Evolutionary conservation across 1,140 invertebrate species (phyloP).

Genomic region (Copidosoma floridanum): DNA sequence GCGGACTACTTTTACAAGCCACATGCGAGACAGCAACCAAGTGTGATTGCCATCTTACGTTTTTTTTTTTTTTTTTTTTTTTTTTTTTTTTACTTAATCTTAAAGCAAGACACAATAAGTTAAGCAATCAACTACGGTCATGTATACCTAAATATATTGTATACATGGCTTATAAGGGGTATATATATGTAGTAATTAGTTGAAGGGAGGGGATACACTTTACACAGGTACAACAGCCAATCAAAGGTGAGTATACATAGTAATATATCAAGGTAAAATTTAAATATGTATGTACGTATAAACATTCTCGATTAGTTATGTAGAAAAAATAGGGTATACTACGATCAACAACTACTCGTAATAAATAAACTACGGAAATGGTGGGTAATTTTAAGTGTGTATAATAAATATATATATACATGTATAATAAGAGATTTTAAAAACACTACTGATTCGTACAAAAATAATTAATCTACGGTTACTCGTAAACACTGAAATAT

Average conservation of each 20-base stretch:
- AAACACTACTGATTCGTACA: too few species aligned
- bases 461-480: constrained; percentile 1
- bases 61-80: neutral
- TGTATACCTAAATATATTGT: too few species aligned
- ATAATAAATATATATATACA: neutral
- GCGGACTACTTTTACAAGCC: constrained; percentile 16
- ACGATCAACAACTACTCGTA: neutral
- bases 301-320: neutral
- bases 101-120: constrained; percentile 3
- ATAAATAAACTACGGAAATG: neutral
- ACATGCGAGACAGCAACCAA: constrained; percentile 18
- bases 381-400: neutral
- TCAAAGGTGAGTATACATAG: too few species aligned
- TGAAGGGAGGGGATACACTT: neutral
- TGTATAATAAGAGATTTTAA: neutral
- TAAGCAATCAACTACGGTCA: neutral
- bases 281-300: too few species aligned
- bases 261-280: too few species aligned
- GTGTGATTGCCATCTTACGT: too few species aligned
- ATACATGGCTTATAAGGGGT: too few species aligned
- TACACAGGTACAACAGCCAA: constrained; percentile 3
- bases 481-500: neutral
- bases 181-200: neutral
- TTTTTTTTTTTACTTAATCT: too few species aligned
- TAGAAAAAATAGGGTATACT: neutral